These are phyloP conservation scores for Parapsyche elsis DNA, from an alignment of 1,140 invertebrate genomes.

Conservation along the genomic window DNA sequence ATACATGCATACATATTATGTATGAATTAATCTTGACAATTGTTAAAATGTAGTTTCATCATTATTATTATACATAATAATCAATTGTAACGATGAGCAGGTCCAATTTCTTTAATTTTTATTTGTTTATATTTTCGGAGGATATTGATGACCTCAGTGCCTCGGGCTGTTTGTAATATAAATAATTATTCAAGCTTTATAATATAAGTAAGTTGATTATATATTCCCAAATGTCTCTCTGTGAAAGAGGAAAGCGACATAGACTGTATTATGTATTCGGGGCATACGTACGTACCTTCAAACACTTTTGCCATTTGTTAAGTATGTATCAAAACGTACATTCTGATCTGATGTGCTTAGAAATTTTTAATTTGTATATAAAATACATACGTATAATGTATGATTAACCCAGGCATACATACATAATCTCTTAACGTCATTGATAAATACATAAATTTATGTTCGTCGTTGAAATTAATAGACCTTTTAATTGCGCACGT, in stretches of 20 bases:
- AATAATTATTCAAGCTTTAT: conserved; percentile 28
- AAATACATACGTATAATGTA: neutral
- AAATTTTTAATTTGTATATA: neutral
- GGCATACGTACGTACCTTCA: neutral
- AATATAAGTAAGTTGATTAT: conserved; percentile 7
- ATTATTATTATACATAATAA: neutral
- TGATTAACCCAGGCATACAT: no score
- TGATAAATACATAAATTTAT: no score
- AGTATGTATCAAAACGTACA: neutral
- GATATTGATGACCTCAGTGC: conserved; percentile 27
- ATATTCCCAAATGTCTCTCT: neutral
- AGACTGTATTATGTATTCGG: conserved; percentile 21
- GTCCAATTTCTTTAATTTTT: conserved; percentile 6
- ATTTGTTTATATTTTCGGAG: neutral
- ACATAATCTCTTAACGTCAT: no score
- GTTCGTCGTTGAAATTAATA: no score
- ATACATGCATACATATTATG: no score
- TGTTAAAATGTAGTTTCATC: conserved; percentile 14
- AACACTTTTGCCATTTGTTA: neutral
- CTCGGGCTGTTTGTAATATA: conserved; percentile 33
- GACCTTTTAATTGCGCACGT: no score
- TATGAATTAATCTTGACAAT: neutral
- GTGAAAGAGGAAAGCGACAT: neutral
- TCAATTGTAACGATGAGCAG: conserved; percentile 13
- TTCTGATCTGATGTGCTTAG: no score